Evolutionary conservation across 1,140 invertebrate genomes (phyloP).

Genomic region (Caenorhabditis brenneri): DNA sequence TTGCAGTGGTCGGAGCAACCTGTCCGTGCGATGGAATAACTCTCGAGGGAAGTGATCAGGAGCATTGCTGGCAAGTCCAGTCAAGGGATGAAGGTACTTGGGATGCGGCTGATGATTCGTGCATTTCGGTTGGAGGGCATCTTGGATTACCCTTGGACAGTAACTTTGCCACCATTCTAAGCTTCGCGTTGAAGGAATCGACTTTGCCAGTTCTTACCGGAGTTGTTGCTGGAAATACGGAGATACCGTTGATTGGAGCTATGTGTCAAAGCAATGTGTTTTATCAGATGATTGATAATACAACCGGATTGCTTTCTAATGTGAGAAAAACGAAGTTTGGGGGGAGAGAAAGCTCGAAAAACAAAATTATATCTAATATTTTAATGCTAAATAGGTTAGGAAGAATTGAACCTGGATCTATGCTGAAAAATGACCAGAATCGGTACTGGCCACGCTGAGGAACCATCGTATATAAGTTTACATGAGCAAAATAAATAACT

Average conservation of each 20-base stretch:
- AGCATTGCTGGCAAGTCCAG: conserved; percentile 47
- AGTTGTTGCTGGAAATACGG: conserved; percentile 51
- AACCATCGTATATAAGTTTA: not conserved
- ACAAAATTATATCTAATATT: no score
- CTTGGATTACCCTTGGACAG: conserved; percentile 14
- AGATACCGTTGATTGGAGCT: conserved; percentile 15
- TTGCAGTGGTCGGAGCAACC: not conserved
- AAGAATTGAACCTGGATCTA: no score
- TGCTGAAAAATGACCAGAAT: no score
- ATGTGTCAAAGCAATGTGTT: conserved; percentile 50
- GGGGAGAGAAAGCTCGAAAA: no score
- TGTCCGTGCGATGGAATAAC: conserved; percentile 43
- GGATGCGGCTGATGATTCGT: conserved; percentile 10
- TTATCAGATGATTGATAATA: conserved; percentile 26
- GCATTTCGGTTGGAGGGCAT: conserved; percentile 46
- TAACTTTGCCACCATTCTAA: not conserved
- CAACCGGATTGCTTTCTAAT: not conserved
- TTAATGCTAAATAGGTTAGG: no score
- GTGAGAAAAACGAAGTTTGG: conserved; percentile 34
- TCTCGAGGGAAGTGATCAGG: conserved; percentile 38
- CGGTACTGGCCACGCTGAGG: no score
- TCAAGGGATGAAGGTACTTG: not conserved
- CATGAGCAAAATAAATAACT: not conserved
- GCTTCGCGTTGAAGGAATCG: not conserved
- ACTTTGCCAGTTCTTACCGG: conserved; percentile 50